These are phyloP conservation scores for Aplocera efformata DNA, from an alignment of 2,888 invertebrate species.

Conservation along the genomic window DNA sequence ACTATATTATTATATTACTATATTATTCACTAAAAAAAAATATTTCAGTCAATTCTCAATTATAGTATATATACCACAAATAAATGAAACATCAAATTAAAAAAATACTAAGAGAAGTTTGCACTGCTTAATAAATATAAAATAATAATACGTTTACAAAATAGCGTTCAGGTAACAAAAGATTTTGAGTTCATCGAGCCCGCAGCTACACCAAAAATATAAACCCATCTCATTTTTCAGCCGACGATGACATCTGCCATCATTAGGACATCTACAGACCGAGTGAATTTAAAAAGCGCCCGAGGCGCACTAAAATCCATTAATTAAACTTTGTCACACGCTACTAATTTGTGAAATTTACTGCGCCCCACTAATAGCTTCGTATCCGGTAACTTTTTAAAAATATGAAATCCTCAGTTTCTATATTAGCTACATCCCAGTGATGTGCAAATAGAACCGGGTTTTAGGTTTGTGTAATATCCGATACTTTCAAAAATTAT, in stretches of 20 bases:
- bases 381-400: constrained; percentile 70
- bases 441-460: not conserved
- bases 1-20: no score
- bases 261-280: constrained; percentile 57
- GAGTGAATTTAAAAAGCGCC: constrained; percentile 54
- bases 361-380: constrained; percentile 63
- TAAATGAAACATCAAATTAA: no score
- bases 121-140: no score
- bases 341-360: constrained; percentile 77
- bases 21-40: no score
- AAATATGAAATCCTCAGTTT: constrained; percentile 44
- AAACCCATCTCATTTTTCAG: constrained; percentile 45
- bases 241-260: constrained; percentile 65
- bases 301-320: constrained; percentile 54
- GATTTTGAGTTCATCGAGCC: constrained; percentile 38
- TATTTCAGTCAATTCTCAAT: no score
- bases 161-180: constrained; percentile 2
- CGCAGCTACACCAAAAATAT: constrained; percentile 36
- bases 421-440: constrained; percentile 1
- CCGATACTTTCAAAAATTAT: no score
- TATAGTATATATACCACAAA: no score
- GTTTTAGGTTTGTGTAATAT: no score
- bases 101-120: no score
- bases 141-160: not conserved
- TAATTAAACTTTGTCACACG: constrained; percentile 77